Conservation (phyloP, 1,140 invertebrate species). For the Achatina immaculata region DNA sequence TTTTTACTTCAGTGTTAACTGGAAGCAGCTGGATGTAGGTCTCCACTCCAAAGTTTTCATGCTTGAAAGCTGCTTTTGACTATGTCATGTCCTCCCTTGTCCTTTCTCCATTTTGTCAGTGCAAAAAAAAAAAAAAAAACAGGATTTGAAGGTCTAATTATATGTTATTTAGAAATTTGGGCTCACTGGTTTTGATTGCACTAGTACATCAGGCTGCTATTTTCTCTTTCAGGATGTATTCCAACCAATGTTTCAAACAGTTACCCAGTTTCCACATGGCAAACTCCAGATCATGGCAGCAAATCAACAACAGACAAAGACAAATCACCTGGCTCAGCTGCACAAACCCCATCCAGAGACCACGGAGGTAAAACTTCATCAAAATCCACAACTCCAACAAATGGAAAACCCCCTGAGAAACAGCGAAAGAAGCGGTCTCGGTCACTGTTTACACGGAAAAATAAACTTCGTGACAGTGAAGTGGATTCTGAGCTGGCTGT, state of each 20-base stretch:
- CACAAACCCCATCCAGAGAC: not conserved
- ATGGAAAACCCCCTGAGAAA: conserved; percentile 15
- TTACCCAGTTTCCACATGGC: not conserved
- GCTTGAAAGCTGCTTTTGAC: too few species aligned
- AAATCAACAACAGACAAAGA: not conserved
- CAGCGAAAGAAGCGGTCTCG: conserved; percentile 31
- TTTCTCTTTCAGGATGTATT: not conserved
- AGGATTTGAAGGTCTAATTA: too few species aligned
- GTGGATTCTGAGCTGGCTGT: not conserved
- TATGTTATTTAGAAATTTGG: too few species aligned
- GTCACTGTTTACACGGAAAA: conserved; percentile 30
- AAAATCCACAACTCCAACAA: not conserved
- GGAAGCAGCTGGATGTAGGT: too few species aligned
- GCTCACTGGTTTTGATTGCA: too few species aligned
- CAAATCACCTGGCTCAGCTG: not conserved
- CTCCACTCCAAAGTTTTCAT: too few species aligned
- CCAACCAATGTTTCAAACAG: not conserved
- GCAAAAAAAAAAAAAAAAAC: too few species aligned
- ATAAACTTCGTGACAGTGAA: conserved; percentile 35
- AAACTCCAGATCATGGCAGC: not conserved
- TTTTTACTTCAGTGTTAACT: too few species aligned
- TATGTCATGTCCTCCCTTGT: too few species aligned
- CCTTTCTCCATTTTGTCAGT: too few species aligned
- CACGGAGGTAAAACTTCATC: too few species aligned
- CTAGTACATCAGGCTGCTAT: too few species aligned